phyloP scores from a whole-genome alignment of 2,888 invertebrate genomes.

The Diaphora mendica region DNA sequence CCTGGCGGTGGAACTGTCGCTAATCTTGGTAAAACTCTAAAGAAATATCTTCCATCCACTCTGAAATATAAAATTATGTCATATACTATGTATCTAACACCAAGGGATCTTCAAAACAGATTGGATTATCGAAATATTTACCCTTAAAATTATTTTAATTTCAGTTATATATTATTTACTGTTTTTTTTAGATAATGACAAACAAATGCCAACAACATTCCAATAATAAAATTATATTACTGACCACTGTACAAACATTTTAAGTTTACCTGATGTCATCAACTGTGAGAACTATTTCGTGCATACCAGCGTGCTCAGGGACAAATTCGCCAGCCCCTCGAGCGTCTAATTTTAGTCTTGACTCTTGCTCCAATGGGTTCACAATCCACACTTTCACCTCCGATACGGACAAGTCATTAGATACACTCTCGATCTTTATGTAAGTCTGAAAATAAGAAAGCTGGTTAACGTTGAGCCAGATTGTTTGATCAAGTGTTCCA shows the following conservation, averaged over 20 bases:
- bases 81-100: neutral
- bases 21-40: slow-evolving; percentile 94
- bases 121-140: neutral
- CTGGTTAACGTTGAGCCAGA: slow-evolving; percentile 5
- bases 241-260: slow-evolving; percentile 16
- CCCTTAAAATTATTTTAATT: neutral
- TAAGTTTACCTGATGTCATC: slow-evolving; percentile 85
- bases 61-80: slow-evolving; percentile 54
- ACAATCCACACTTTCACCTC: slow-evolving; percentile 92
- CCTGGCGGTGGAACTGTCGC: slow-evolving; percentile 96
- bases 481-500: slow-evolving; percentile 41
- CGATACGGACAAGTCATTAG: slow-evolving; percentile 89
- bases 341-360: slow-evolving; percentile 87
- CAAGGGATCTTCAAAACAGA: neutral
- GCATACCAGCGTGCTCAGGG: slow-evolving; percentile 97
- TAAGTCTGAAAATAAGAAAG: slow-evolving; percentile 87
- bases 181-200: neutral
- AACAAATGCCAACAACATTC: slow-evolving; percentile 19
- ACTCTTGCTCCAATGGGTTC: slow-evolving; percentile 91
- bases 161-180: neutral
- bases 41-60: slow-evolving; percentile 89
- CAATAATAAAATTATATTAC: slow-evolving; percentile 24
- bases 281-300: slow-evolving; percentile 90
- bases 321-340: slow-evolving; percentile 94
- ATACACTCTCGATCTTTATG: slow-evolving; percentile 91